A percentile compares a stretch with the other conserved stretches of the same genome.
Evolutionary conservation across 2,888 invertebrate genomes (phyloP).

Genomic region (Pyrrhia umbra): DNA sequence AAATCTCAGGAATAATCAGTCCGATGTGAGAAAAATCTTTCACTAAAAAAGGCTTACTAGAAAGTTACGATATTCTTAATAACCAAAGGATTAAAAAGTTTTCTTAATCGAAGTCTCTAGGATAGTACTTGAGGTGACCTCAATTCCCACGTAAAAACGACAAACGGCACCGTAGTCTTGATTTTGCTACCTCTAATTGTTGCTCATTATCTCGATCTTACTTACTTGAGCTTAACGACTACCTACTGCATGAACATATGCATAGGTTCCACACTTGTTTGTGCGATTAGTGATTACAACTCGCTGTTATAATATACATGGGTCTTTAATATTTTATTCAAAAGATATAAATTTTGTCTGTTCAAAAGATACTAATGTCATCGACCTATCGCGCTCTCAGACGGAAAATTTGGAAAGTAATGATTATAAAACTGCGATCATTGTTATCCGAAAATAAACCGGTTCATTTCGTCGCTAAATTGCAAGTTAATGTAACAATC

Average conservation of each 20-base stretch:
- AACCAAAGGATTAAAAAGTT: no score
- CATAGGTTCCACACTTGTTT: no score
- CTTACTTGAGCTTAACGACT: no score
- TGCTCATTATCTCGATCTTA: not conserved
- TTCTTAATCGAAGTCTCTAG: no score
- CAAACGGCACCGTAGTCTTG: not conserved
- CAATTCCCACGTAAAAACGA: no score
- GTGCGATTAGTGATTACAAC: not conserved
- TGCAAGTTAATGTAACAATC: constrained; percentile 26
- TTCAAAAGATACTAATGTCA: constrained; percentile 21
- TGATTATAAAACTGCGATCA: constrained; percentile 18
- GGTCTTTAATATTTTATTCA: not conserved
- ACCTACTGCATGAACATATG: no score
- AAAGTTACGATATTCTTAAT: no score
- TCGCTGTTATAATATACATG: not conserved
- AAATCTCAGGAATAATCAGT: no score
- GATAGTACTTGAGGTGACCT: no score
- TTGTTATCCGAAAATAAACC: constrained; percentile 22
- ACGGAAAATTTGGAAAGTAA: constrained; percentile 3
- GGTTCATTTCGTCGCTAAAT: constrained; percentile 25
- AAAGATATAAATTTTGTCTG: constrained; percentile 1
- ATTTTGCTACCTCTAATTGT: not conserved
- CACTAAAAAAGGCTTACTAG: no score
- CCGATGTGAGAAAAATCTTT: no score
- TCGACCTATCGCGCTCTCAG: constrained; percentile 1